A percentile compares a stretch with the other conserved stretches of the same genome.
Conservation (phyloP, 2,888 invertebrate genomes). For the Hybos culiciformis region DNA sequence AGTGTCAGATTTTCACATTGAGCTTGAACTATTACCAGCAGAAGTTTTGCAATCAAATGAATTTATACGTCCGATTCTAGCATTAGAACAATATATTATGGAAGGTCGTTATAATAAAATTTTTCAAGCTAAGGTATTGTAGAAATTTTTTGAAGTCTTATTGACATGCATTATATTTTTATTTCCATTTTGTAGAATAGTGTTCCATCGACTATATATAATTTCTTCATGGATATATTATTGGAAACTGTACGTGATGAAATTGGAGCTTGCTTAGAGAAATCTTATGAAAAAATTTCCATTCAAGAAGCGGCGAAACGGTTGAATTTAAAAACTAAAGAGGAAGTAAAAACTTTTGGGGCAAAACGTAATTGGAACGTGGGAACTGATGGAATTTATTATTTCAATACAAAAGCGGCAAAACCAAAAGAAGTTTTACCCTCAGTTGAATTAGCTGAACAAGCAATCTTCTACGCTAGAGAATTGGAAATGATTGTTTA, state of each 20-base stretch:
- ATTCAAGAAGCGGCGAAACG: conserved; percentile 77
- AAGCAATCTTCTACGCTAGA: conserved; percentile 91
- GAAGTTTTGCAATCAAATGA: conserved; percentile 85
- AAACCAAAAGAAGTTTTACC: conserved; percentile 69
- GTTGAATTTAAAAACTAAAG: conserved; percentile 66
- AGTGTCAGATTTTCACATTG: conserved; percentile 97
- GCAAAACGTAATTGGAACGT: conserved; percentile 75
- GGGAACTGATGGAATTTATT: conserved; percentile 62
- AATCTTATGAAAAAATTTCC: conserved; percentile 84
- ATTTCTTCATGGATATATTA: conserved; percentile 91
- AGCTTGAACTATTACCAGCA: conserved; percentile 82
- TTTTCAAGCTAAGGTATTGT: conserved; percentile 63
- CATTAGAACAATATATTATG: conserved; percentile 96
- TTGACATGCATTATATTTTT: neutral
- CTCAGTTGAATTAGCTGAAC: conserved; percentile 78
- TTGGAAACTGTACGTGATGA: conserved; percentile 91
- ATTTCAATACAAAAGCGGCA: conserved; percentile 65
- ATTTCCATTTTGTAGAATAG: conserved; percentile 50
- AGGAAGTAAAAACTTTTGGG: conserved; percentile 68
- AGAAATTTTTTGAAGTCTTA: neutral
- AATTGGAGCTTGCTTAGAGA: conserved; percentile 93
- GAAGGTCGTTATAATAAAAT: conserved; percentile 99
- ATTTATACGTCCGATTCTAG: conserved; percentile 87
- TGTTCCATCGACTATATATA: conserved; percentile 91
- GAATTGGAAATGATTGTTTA: conserved; percentile 99